Percentiles rank a stretch among this genome's conserved stretches.
Evolutionary conservation across 1,140 invertebrate species (phyloP).

Genomic region (Diorhabda carinulata): DNA sequence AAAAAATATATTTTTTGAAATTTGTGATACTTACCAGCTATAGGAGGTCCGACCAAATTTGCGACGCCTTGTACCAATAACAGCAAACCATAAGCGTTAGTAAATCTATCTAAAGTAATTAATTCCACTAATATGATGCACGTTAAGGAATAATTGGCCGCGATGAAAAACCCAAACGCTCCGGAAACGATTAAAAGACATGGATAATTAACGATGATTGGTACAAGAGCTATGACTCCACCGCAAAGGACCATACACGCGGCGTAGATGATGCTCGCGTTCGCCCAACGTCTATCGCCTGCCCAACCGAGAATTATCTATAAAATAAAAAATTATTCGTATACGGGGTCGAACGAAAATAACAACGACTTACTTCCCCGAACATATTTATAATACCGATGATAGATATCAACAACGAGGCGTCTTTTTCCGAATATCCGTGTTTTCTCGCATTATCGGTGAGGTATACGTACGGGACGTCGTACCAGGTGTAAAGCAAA

Average conservation of each 20-base stretch:
- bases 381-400: conserved; percentile 83
- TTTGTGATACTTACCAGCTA: conserved; percentile 62
- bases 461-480: conserved; percentile 84
- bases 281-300: conserved; percentile 67
- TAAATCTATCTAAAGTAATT: conserved; percentile 81
- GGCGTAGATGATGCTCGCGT: conserved; percentile 72
- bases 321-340: conserved; percentile 23
- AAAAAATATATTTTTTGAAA: no score
- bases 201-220: conserved; percentile 60
- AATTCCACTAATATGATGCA: conserved; percentile 83
- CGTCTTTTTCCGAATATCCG: conserved; percentile 68
- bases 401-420: conserved; percentile 77
- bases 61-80: conserved; percentile 84
- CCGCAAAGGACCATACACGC: conserved; percentile 76
- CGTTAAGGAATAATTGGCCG: conserved; percentile 82
- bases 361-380: conserved; percentile 66
- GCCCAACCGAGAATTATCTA: conserved; percentile 84
- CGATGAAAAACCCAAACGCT: conserved; percentile 79
- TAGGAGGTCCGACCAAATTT: conserved; percentile 80
- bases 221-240: conserved; percentile 64
- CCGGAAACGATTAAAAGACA: conserved; percentile 61
- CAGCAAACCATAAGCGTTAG: conserved; percentile 84
- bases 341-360: not conserved
- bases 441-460: conserved; percentile 69
- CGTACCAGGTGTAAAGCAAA: conserved; percentile 82